Evolutionary conservation across 2,113 vertebrate genomes (phyloP), one percentile per base, ranked within the genome.

Genomic region (Puma concolor): DNA sequence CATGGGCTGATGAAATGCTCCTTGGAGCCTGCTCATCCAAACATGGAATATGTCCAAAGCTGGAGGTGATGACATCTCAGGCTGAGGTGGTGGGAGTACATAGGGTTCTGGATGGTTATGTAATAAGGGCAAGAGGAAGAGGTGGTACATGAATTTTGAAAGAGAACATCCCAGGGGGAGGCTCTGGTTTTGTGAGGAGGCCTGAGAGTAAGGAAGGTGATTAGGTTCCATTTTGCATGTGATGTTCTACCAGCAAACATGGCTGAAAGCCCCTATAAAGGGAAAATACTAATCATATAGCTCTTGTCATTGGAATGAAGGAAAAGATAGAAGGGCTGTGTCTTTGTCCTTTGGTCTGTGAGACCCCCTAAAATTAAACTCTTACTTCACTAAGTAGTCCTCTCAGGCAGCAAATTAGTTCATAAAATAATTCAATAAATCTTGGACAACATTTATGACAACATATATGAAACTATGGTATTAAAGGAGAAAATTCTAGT

Each of bases 21-120:
- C 85, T 86, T 67, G 72, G 86, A 95, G 89, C 27, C 85, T 96
- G 89, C 86, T 89, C 54, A 38, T 92, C 71, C 88, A 88, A 77
- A 95, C 41, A 91, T 60, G 19, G 83, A 76, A 44, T n/a, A 15
- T 63, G 50, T 63, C 81, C 92, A 93, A n/a, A 88, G 54, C 77
- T 74, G 23, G 79, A 77, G 92, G 41, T 76, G 82, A 92, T 95
- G 86, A 92, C 69, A 87, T 54, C 77, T 64, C 64, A 64, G 54
- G 5, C 82, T 15, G 57, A 76, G 17, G 21, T 41, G 33, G 74
- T 87, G 86, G 33, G 63, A 57, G 33, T 23, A 21, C 52, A 27
- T 9, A 29, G 60, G 76, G 36, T 69, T 48, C 72, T 33, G 48
- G 15, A 3, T 36, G 48, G 25, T 69, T 97, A 72, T 19, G 16